These are phyloP conservation scores for Emydura subglobosa DNA, from an alignment of 2,113 vertebrate species.

Conservation along the genomic window DNA sequence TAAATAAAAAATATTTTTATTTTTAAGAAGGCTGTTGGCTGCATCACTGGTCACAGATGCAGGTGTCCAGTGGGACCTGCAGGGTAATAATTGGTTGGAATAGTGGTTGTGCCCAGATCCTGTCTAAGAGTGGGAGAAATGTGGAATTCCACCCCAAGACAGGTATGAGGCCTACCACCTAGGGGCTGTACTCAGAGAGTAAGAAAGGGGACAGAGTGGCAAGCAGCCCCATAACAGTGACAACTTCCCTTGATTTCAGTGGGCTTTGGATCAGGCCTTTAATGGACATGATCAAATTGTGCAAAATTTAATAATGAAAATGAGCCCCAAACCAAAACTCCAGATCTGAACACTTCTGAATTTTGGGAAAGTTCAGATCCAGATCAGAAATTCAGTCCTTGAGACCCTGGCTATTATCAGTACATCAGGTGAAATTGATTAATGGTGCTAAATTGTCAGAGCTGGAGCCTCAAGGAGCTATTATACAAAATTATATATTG, in stretches of 20 bases:
- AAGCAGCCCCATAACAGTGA: neutral
- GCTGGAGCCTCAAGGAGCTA: neutral
- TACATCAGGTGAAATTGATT: neutral
- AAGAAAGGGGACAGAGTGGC: neutral
- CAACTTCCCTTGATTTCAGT: neutral
- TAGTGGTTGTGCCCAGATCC: neutral
- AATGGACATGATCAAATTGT: neutral
- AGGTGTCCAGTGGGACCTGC: neutral
- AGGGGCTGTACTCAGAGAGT: neutral
- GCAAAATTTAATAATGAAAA: neutral
- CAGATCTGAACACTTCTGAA: neutral
- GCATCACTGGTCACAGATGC: neutral
- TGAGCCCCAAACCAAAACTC: neutral
- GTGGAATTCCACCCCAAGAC: neutral
- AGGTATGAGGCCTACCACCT: neutral
- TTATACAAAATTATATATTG: slow-evolving; percentile 26
- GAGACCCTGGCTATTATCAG: neutral
- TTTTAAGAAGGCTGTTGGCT: neutral
- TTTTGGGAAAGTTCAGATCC: neutral
- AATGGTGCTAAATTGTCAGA: fast-evolving
- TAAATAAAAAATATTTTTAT: neutral
- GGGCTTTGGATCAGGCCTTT: neutral
- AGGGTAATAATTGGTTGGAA: neutral
- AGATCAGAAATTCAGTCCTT: neutral
- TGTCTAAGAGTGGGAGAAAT: neutral